Evolutionary conservation across 1,140 invertebrate species (phyloP).

Genomic region (Drosophila orosa): DNA sequence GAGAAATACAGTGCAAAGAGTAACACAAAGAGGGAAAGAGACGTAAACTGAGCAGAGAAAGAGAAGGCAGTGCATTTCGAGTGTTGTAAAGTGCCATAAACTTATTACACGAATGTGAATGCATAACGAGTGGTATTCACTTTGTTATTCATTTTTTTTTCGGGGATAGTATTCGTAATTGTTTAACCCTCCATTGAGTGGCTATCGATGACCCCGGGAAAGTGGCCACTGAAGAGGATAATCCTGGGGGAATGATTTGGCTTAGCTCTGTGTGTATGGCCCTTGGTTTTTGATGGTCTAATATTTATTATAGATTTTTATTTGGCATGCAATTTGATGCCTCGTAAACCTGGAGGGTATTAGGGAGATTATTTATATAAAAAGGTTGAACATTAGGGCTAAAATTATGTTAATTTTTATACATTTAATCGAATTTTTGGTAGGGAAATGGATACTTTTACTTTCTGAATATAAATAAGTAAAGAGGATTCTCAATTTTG

Average conservation of each 20-base stretch:
- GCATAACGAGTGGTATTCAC: conserved; percentile 26
- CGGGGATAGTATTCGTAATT: conserved; percentile 1
- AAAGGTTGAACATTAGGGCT: not conserved
- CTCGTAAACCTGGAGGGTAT: not conserved
- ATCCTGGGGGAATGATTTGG: not conserved
- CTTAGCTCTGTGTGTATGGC: not conserved
- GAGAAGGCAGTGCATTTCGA: conserved; percentile 40
- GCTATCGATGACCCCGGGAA: not conserved
- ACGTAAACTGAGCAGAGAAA: not conserved
- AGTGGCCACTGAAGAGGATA: not conserved
- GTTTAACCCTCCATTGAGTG: conserved; percentile 7
- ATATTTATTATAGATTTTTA: conserved; percentile 1
- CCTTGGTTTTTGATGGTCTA: not conserved
- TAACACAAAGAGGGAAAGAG: not conserved
- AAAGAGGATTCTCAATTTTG: too few relatives aligned
- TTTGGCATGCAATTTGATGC: not conserved
- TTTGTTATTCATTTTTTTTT: conserved; percentile 48
- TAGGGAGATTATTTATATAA: not conserved
- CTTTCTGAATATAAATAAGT: not conserved
- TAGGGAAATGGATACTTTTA: not conserved
- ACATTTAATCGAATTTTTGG: not conserved
- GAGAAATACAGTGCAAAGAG: conserved; percentile 24
- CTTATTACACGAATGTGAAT: conserved; percentile 60
- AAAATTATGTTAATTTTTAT: not conserved
- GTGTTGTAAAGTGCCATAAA: conserved; percentile 64